These are phyloP conservation scores for Torymus tubicola DNA, from an alignment of 2,888 invertebrate species.

Conservation along the genomic window DNA sequence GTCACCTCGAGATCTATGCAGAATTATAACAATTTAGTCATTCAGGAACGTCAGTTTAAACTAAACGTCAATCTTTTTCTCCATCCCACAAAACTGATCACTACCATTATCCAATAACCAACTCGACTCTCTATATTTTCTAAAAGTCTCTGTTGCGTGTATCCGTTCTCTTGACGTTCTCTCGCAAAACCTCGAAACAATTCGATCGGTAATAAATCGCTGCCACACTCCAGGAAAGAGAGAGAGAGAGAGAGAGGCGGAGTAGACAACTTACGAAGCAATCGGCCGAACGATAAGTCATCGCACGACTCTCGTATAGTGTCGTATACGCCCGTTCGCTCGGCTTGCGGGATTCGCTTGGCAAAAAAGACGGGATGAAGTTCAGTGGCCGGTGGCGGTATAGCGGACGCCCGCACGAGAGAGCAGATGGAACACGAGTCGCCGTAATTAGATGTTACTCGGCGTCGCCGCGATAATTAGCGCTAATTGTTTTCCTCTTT, in stretches of 20 bases:
- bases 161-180: too few relatives aligned
- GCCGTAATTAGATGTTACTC: constrained; percentile 51
- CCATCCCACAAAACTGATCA: too few relatives aligned
- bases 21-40: too few relatives aligned
- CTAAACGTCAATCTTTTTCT: too few relatives aligned
- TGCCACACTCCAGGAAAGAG: too few relatives aligned
- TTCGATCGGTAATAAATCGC: constrained; percentile 32
- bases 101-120: too few relatives aligned
- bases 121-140: too few relatives aligned
- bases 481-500: constrained; percentile 64
- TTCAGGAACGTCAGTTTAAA: too few relatives aligned
- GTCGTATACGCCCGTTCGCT: neutral
- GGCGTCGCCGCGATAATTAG: constrained; percentile 63
- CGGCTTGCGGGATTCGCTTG: neutral
- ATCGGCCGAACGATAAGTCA: constrained; percentile 41
- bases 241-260: neutral
- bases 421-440: neutral
- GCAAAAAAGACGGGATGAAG: neutral
- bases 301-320: neutral
- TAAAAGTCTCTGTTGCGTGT: too few relatives aligned
- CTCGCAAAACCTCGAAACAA: constrained; percentile 17
- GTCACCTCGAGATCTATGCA: too few relatives aligned
- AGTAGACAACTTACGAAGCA: constrained; percentile 32
- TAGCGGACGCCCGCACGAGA: neutral
- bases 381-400: neutral